Evolutionary conservation across 2,113 vertebrate species (phyloP), one percentile per base, ranked within the genome.

Genomic region (Amblyornis subalaris): DNA sequence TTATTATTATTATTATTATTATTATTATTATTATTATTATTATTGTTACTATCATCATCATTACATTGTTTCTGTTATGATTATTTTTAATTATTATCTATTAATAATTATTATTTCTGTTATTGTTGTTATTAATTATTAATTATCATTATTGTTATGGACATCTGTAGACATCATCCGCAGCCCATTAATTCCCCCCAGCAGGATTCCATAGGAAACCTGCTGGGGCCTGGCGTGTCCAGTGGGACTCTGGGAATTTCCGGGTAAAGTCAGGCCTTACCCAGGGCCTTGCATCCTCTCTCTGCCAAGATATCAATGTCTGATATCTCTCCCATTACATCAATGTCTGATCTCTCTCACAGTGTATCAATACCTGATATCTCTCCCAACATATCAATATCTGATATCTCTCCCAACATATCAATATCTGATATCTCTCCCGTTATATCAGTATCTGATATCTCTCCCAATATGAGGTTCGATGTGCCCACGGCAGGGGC

Each of bases 1-100:
- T 8, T 19, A 3, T 5, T 10, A 12, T 8, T 5, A 10, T 13
- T 9, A 3, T 2, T 2, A 1, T 6, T 2, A 12, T 7, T 6
- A 4, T 21, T 6, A 7, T 36, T 8, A 2, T 29, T 11, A 8
- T 11, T 8, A 8, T 6, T 21, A 7, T 13, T 12, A 23, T 5
- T 31, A 17, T 1, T 19, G 9, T 11, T n/a, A n/a, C n/a, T n/a
- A n/a, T n/a, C n/a, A n/a, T n/a, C n/a, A n/a, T n/a, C n/a, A n/a
- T n/a, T n/a, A n/a, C n/a, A n/a, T n/a, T n/a, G n/a, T n/a, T n/a
- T n/a, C n/a, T n/a, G n/a, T n/a, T n/a, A n/a, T n/a, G n/a, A n/a
- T n/a, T n/a, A n/a, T n/a, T n/a, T n/a, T n/a, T n/a, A n/a, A n/a
- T n/a, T n/a, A n/a, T n/a, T n/a, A n/a, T n/a, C n/a, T 51, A 16